Evolutionary conservation across 2,888 invertebrate genomes (phyloP).

Genomic region (Pristionchus exspectatus): DNA sequence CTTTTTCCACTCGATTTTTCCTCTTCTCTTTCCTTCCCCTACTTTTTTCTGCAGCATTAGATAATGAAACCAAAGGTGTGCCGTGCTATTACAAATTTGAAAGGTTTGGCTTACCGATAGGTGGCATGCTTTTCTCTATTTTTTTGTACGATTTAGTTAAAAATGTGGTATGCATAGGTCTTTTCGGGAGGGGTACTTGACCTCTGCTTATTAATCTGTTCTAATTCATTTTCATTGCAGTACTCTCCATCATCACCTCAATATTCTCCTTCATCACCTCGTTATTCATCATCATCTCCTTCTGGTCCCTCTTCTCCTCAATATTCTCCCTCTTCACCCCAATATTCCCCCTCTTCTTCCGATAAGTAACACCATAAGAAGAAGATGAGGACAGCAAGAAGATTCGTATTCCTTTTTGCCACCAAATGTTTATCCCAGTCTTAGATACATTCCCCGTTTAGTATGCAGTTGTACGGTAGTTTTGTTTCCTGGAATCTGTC

Average conservation of each 20-base stretch:
- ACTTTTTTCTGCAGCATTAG: not conserved
- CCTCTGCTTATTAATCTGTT: conserved; percentile 79
- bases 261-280: conserved; percentile 84
- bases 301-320: conserved; percentile 60
- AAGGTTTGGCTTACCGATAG: no score
- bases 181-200: not conserved
- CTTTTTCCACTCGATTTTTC: no score
- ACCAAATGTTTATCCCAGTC: not conserved
- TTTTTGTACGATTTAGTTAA: no score
- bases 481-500: not conserved
- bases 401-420: not conserved
- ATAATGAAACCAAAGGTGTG: no score
- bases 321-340: conserved; percentile 82
- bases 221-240: conserved; percentile 77
- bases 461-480: not conserved
- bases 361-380: not conserved
- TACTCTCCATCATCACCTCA: conserved; percentile 82
- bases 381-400: not conserved
- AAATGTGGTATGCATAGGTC: not conserved
- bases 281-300: conserved; percentile 67
- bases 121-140: no score
- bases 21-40: no score
- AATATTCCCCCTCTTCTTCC: conserved; percentile 79
- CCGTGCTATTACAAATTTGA: no score
- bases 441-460: conserved; percentile 15